Evolutionary conservation across 2,888 invertebrate species (phyloP).

Genomic region (Endotricha flammealis): DNA sequence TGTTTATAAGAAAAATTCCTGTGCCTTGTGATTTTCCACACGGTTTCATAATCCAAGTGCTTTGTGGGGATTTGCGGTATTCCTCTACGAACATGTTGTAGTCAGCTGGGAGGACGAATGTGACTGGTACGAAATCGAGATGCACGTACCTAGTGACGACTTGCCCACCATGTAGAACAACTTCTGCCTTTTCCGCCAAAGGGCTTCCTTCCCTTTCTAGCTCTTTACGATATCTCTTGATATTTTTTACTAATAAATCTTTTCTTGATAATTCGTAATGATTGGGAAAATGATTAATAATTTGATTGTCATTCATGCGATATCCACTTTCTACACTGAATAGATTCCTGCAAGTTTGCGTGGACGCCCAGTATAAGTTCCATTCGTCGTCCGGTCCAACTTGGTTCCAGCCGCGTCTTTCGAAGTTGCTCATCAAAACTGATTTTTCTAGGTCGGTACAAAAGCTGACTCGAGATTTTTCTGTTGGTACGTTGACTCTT

Average conservation of each 20-base stretch:
- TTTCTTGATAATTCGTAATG: conserved; percentile 97
- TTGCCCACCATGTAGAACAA: conserved; percentile 77
- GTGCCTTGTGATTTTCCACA: conserved; percentile 96
- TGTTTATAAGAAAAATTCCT: conserved; percentile 97
- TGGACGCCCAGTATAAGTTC: conserved; percentile 97
- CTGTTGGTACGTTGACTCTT: conserved; percentile 56
- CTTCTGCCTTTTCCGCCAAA: conserved; percentile 85
- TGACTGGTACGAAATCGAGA: conserved; percentile 94
- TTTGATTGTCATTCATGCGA: conserved; percentile 87
- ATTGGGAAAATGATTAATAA: conserved; percentile 97
- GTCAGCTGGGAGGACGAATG: conserved; percentile 95
- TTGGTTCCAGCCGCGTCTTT: conserved; percentile 82
- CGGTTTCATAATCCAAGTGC: conserved; percentile 99
- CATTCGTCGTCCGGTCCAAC: conserved; percentile 93
- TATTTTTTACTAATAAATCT: conserved; percentile 96
- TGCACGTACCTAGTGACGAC: conserved; percentile 85
- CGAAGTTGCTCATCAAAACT: conserved; percentile 51
- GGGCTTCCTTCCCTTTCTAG: conserved; percentile 93
- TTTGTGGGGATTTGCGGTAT: conserved; percentile 94
- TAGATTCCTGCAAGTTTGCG: conserved; percentile 91
- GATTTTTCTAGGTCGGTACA: conserved; percentile 54
- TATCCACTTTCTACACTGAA: conserved; percentile 79
- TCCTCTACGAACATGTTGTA: conserved; percentile 99
- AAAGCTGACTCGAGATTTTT: conserved; percentile 67
- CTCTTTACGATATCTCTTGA: conserved; percentile 95